Conservation (phyloP, 92 coral and sea anemone genomes). For the Paramuricea clavata region DNA sequence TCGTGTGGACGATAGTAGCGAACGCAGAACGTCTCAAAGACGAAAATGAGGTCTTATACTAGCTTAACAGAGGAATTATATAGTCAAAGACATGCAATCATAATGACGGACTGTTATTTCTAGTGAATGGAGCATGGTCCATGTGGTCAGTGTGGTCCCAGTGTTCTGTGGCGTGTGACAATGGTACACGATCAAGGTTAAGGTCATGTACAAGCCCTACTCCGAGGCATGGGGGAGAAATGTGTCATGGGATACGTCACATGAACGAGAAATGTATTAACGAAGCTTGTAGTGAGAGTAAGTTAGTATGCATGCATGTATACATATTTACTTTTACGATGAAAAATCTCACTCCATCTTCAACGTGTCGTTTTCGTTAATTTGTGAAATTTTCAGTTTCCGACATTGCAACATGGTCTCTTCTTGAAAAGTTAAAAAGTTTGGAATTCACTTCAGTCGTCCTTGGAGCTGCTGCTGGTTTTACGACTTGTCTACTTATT, state of each 20-base stretch:
- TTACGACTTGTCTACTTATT: not conserved
- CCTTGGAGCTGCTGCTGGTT: not conserved
- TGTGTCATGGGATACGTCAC: not conserved
- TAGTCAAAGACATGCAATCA: not conserved
- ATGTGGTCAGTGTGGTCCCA: not conserved
- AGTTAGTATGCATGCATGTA: not conserved
- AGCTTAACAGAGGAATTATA: too few relatives aligned
- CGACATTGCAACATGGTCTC: not conserved
- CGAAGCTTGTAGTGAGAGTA: not conserved
- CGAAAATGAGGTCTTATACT: too few relatives aligned
- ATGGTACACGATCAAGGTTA: slow-evolving; percentile 11
- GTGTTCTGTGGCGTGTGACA: slow-evolving; percentile 6
- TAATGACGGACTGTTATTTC: too few relatives aligned
- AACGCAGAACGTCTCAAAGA: too few relatives aligned
- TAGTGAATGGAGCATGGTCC: slow-evolving; percentile 27
- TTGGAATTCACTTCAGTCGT: not conserved
- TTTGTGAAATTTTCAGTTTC: not conserved
- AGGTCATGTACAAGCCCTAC: not conserved
- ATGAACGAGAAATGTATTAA: not conserved
- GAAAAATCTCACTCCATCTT: too few relatives aligned
- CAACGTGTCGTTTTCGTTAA: too few relatives aligned
- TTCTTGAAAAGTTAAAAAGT: slow-evolving; percentile 18
- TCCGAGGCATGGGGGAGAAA: slow-evolving; percentile 12
- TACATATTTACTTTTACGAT: too few relatives aligned
- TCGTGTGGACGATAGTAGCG: too few relatives aligned